These are phyloP conservation scores for Caenorhabditis zanzibari DNA, from an alignment of 2,888 invertebrate genomes.

Conservation along the genomic window DNA sequence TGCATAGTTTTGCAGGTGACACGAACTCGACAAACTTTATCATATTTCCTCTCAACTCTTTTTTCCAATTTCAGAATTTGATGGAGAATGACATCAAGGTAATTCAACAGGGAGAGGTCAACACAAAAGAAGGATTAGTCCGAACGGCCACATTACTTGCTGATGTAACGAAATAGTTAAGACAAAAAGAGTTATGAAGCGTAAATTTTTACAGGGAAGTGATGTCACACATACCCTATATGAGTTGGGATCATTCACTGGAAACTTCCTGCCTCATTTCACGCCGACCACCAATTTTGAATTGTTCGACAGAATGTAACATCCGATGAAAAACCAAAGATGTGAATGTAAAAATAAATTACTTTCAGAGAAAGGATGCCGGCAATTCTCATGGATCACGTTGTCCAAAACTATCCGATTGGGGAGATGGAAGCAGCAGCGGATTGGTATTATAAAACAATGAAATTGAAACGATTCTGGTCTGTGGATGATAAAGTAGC, in stretches of 20 bases:
- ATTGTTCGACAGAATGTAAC: constrained; percentile 66
- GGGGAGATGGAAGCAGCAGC: constrained; percentile 90
- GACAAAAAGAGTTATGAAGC: neutral
- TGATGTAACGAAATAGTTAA: constrained; percentile 31
- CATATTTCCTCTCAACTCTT: neutral
- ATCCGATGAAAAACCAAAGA: constrained; percentile 42
- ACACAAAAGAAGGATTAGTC: constrained; percentile 57
- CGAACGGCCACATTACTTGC: constrained; percentile 58
- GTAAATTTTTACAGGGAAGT: constrained; percentile 67
- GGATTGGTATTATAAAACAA: constrained; percentile 87
- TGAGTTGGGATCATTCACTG: constrained; percentile 88
- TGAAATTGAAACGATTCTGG: constrained; percentile 85
- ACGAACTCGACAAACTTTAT: constrained; percentile 2
- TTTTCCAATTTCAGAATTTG: constrained; percentile 49
- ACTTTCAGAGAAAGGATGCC: constrained; percentile 86
- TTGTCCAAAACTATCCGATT: constrained; percentile 97
- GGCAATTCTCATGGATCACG: constrained; percentile 94
- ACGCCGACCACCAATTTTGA: constrained; percentile 74
- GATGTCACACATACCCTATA: constrained; percentile 70
- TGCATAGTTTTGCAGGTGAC: constrained; percentile 31
- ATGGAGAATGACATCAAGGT: constrained; percentile 59
- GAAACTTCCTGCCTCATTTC: constrained; percentile 93
- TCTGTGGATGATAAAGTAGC: constrained; percentile 84
- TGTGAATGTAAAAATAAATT: neutral
- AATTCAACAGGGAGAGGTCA: constrained; percentile 53